Percentiles rank a stretch among this genome's conserved stretches.
phyloP scores from a whole-genome alignment of 1,140 invertebrate species.

The Saxidomus purpurata region DNA sequence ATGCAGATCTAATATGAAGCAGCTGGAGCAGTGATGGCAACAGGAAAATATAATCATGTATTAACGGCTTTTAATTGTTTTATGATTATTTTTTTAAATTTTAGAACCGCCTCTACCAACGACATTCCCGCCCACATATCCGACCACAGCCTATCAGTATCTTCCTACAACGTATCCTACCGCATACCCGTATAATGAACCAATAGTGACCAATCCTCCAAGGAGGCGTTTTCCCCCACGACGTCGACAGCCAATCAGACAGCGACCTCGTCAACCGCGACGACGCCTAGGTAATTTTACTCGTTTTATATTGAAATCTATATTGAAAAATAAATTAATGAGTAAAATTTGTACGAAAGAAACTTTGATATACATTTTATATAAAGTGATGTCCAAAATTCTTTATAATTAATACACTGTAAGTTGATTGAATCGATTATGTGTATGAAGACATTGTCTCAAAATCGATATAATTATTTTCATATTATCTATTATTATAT shows the following conservation, averaged over 20 bases:
- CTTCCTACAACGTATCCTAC: slow-evolving; percentile 27
- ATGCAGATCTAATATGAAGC: too few species aligned
- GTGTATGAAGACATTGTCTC: too few species aligned
- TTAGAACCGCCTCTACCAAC: not conserved
- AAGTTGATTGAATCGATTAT: too few species aligned
- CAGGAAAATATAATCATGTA: too few species aligned
- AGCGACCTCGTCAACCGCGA: not conserved
- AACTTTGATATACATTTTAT: too few species aligned
- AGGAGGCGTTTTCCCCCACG: not conserved
- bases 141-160: not conserved
- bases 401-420: too few species aligned
- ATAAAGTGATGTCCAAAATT: too few species aligned
- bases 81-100: too few species aligned
- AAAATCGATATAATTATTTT: too few species aligned
- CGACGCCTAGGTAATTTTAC: not conserved
- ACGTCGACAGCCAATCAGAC: not conserved
- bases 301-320: not conserved
- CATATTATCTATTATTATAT: too few species aligned
- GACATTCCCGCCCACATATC: slow-evolving; percentile 24
- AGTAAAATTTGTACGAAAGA: not conserved
- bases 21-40: too few species aligned
- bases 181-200: not conserved
- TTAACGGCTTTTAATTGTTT: too few species aligned
- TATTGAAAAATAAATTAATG: not conserved
- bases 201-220: not conserved